These are phyloP conservation scores for Prorops nasuta DNA, from an alignment of 1,140 invertebrate species.

Conservation along the genomic window DNA sequence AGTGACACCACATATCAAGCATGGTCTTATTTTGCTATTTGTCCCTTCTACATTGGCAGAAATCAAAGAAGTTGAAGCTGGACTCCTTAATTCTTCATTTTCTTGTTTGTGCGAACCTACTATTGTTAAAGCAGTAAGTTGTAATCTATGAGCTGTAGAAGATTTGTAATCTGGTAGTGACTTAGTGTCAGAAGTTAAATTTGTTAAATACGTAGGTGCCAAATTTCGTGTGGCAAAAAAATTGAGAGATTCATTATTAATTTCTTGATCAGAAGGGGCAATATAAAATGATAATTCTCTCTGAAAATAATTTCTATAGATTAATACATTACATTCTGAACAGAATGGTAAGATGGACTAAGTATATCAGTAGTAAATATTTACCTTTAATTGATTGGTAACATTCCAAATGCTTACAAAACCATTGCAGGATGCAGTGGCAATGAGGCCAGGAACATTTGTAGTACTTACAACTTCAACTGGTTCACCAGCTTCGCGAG, in stretches of 20 bases:
- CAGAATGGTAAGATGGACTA: neutral
- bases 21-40: slow-evolving; percentile 42
- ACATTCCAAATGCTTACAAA: slow-evolving; percentile 73
- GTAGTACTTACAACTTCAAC: slow-evolving; percentile 72
- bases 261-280: slow-evolving; percentile 40
- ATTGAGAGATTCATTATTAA: slow-evolving; percentile 44
- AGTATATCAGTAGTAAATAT: slow-evolving; percentile 6
- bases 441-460: slow-evolving; percentile 60
- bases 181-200: slow-evolving; percentile 38
- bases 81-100: slow-evolving; percentile 28
- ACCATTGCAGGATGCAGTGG: slow-evolving; percentile 62
- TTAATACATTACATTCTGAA: slow-evolving; percentile 6
- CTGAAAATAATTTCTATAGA: slow-evolving; percentile 26
- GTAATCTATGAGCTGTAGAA: slow-evolving; percentile 32
- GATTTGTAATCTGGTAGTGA: slow-evolving; percentile 42
- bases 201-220: slow-evolving; percentile 38
- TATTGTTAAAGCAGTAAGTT: slow-evolving; percentile 57
- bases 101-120: slow-evolving; percentile 42
- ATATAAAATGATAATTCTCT: slow-evolving; percentile 49
- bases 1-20: slow-evolving; percentile 54
- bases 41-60: slow-evolving; percentile 16
- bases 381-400: slow-evolving; percentile 64
- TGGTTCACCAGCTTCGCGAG: slow-evolving; percentile 62
- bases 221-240: slow-evolving; percentile 44
- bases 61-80: slow-evolving; percentile 16